These are phyloP conservation scores for Rhinolophus ferrumequinum DNA, from an alignment of 2,113 vertebrate species.

Conservation along the genomic window DNA sequence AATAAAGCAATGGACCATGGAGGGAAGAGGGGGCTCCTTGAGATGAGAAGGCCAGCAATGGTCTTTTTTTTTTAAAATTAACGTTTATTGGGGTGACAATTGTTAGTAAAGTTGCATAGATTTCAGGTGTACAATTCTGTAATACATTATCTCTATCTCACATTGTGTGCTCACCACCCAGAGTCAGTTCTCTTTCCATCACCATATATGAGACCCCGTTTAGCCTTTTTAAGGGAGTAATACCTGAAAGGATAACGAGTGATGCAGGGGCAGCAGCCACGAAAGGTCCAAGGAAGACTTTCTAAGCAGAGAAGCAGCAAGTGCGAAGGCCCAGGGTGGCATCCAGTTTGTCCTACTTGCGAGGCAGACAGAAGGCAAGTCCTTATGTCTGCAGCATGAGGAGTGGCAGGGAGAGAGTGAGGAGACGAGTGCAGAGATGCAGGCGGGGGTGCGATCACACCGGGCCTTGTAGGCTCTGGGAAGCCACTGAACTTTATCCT, in stretches of 20 bases:
- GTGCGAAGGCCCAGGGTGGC: neutral
- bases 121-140: too few species aligned
- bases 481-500: neutral
- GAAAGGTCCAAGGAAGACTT: neutral
- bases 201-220: too few species aligned
- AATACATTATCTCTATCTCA: too few species aligned
- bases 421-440: too few species aligned
- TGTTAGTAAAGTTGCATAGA: too few species aligned
- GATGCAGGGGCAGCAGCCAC: neutral
- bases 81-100: too few species aligned
- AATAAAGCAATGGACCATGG: neutral
- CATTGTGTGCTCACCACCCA: too few species aligned
- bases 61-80: neutral
- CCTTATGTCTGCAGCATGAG: accelerated
- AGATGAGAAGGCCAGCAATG: neutral
- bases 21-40: neutral
- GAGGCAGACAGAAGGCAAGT: neutral
- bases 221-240: neutral
- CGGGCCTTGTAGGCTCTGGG: neutral
- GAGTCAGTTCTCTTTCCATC: too few species aligned
- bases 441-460: neutral
- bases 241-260: accelerated
- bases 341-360: too few species aligned
- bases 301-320: neutral
- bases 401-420: too few species aligned